Conservation (phyloP, 1,140 invertebrate species). For the Berghia stephanieae region DNA sequence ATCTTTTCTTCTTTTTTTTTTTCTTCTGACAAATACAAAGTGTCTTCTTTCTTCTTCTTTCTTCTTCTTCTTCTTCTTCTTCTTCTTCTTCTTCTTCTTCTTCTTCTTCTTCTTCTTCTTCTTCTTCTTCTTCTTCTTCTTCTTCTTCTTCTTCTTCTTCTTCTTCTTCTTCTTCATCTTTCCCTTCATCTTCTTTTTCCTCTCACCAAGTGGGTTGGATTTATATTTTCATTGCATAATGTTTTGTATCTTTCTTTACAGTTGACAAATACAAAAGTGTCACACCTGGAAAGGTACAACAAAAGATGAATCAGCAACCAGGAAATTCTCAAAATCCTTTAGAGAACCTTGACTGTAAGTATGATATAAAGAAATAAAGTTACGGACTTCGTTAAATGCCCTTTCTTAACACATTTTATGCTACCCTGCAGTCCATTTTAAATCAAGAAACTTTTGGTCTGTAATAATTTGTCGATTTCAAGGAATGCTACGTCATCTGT, state of each 20-base stretch:
- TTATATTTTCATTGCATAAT: too few species aligned
- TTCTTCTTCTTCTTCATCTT: background rate
- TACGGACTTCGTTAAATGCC: background rate
- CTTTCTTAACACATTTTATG: background rate
- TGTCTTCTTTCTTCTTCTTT: background rate
- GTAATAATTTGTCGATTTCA: slow-evolving; percentile 10
- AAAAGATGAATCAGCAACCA: slow-evolving; percentile 72
- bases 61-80: background rate
- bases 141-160: background rate
- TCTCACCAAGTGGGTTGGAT: too few species aligned
- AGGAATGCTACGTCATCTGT: too few species aligned
- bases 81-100: background rate
- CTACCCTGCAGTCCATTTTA: background rate
- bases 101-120: background rate
- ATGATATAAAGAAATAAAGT: slow-evolving; percentile 28
- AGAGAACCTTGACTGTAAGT: slow-evolving; percentile 86
- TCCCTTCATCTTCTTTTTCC: too few species aligned
- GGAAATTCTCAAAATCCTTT: slow-evolving; percentile 81
- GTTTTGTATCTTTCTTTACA: slow-evolving; percentile 66
- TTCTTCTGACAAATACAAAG: background rate
- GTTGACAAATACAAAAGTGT: slow-evolving; percentile 78
- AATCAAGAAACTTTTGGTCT: background rate
- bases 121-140: background rate
- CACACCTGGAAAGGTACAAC: slow-evolving; percentile 71
- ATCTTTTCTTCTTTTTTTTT: background rate